These are phyloP conservation scores for Phrynocephalus forsythii DNA, from an alignment of 2,797 vertebrate species.

Conservation along the genomic window DNA sequence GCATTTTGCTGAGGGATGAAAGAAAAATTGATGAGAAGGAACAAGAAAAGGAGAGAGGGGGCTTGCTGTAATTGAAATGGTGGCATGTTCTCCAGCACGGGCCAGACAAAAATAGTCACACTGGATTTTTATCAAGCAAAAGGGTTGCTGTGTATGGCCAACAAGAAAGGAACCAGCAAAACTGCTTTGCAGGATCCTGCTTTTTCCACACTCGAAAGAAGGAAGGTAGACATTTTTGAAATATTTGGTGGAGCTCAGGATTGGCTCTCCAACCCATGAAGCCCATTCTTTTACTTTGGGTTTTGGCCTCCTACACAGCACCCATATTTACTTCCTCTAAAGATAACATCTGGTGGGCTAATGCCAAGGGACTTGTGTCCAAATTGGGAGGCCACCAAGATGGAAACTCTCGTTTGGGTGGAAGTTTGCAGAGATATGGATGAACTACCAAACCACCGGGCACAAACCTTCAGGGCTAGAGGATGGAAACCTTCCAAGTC, in stretches of 20 bases:
- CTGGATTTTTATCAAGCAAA: neutral
- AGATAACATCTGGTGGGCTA: neutral
- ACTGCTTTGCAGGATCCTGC: neutral
- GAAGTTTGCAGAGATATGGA: too few relatives aligned
- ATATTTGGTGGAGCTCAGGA: slow-evolving; percentile 1
- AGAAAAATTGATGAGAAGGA: neutral
- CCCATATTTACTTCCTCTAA: neutral
- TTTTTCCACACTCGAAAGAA: neutral
- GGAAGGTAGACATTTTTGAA: neutral
- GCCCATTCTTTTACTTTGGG: neutral
- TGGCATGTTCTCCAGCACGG: neutral
- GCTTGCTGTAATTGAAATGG: neutral
- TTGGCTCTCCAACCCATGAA: neutral
- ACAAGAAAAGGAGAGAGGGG: neutral
- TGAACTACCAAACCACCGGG: too few relatives aligned
- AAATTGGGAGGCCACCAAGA: neutral
- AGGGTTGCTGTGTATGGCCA: neutral
- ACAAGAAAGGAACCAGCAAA: neutral
- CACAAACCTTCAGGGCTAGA: neutral
- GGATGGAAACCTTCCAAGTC: neutral
- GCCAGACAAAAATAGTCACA: neutral
- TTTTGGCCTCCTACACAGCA: neutral
- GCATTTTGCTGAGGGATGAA: neutral
- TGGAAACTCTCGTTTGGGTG: neutral
- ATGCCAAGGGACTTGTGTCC: neutral